Evolutionary conservation across 2,797 vertebrate species (phyloP).

Genomic region (Pseudocheirus occidentalis): DNA sequence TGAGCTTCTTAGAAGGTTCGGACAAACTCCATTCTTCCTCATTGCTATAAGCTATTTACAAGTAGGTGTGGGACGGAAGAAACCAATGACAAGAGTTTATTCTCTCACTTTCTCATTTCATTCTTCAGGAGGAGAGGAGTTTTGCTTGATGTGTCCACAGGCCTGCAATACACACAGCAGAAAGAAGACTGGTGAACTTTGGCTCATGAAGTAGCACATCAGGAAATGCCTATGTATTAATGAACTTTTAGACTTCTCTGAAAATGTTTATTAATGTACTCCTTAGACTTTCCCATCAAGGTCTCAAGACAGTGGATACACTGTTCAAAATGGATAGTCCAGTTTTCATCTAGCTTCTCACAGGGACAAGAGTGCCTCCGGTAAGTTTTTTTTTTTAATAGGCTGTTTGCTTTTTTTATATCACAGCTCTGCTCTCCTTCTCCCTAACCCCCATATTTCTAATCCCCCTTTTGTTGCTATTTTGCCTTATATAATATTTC

Average conservation of each 20-base stretch:
- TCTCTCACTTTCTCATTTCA: slow-evolving; percentile 66
- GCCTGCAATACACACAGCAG: slow-evolving; percentile 11
- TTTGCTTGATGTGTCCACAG: slow-evolving; percentile 5
- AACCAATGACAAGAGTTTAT: slow-evolving; percentile 50
- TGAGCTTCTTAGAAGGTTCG: not conserved
- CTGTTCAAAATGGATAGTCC: slow-evolving; percentile 20
- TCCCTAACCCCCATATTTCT: not conserved
- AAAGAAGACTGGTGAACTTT: not conserved
- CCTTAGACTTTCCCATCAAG: not conserved
- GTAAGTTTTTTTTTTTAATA: slow-evolving; percentile 60
- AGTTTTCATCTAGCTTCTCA: slow-evolving; percentile 15
- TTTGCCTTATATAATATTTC: not conserved
- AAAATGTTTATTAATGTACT: not conserved
- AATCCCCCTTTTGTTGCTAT: not conserved
- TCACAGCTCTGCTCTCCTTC: not conserved
- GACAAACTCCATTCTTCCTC: not conserved
- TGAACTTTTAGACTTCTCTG: not conserved
- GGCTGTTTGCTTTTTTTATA: not conserved
- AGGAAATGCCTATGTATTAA: slow-evolving; percentile 26
- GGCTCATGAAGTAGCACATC: not conserved
- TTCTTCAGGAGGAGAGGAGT: not conserved
- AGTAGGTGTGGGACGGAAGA: slow-evolving; percentile 46
- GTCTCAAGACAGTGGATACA: slow-evolving; percentile 46
- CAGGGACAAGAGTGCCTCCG: slow-evolving; percentile 61
- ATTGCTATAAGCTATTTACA: slow-evolving; percentile 45